Evolutionary conservation across 2,113 vertebrate species (phyloP), one percentile per base, ranked within the genome.

Genomic region (Salvator merianae): DNA sequence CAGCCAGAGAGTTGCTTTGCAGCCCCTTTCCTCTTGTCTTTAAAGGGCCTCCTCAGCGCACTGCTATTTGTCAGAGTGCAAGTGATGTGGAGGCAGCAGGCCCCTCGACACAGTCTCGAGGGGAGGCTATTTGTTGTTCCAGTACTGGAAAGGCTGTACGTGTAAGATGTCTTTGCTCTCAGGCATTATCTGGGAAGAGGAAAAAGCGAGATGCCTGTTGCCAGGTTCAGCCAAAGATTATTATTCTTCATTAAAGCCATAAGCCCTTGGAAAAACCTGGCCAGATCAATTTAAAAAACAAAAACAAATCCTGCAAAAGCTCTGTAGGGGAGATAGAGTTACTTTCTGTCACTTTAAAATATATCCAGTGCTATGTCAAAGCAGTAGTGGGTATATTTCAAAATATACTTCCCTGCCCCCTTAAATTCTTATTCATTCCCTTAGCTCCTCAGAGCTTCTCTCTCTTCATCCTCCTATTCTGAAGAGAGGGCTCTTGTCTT

Each of bases 281-380:
- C 40, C 3, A 71, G 85, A 5, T 93, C 68, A 84, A 91, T 93
- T 90, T 87, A 88, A 84, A 90, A 92, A 92, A 89, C 38, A 86
- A 89, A 94, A 93, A 63, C 88, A 86, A 85, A 43, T 55, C 5
- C 70, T 77, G 38, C 4, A 88, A 90, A 22, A 70, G 66, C 84
- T 59, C 85, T 89, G 76, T 68, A 89, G 87, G 90, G 87, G 90
- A 83, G 81, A 90, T 93, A 93, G 83, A 59, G n/a, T 94, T 94
- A 90, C 87, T 88, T 81, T 77, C 74, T 90, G 81, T 93, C 88
- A 82, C 70, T 92, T 87, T 88, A 92, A 93, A 92, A 92, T 83
- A 86, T 71, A 87, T 88, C 90, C 71, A 32, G 20, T 89, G 85
- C 50, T 40, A 82, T 0, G 20, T 90, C 88, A 94, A 90, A 90